Base-by-base conservation (phyloP, 1,140 invertebrate genomes). In the Trypoxylus dichotomus region DNA sequence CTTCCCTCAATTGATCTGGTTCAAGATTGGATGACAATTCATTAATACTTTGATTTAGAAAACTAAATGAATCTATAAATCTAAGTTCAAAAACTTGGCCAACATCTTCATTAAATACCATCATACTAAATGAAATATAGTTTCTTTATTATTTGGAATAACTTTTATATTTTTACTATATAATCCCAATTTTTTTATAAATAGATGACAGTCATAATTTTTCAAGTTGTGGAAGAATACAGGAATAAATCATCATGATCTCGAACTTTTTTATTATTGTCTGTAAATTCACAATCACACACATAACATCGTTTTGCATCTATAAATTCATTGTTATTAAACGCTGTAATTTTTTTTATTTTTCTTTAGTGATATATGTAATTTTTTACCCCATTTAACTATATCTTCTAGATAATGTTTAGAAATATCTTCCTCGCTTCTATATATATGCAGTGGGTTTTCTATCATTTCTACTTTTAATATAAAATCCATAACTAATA, bases 21-120 rank as follows among this genome's bases (percentile, higher is more conserved):
- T 32, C 27, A 3, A 83, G 74, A 80, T 79, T 80, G 3, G 76
- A 80, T 10, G 81, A 60, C 71, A 84, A 79, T 78, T 80, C 79
- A 2, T 83, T n/a, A n/a, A n/a, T n/a, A n/a, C n/a, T n/a, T n/a
- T n/a, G n/a, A n/a, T n/a, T n/a, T n/a, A n/a, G n/a, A 60, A 83
- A 83, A 47, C 80, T 25, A 79, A 78, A 83, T 21, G 80, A 83
- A 77, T 84, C 82, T 10, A 84, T 81, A 58, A 84, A 83, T 77
- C 78, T 37, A 15, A 83, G 80, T 47, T 79, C 41, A 25, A 82
- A 58, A 58, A 58, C 54, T 58, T 58, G 54, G 15, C 42, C 15
- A 21, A 1, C 54, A 10, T 77, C 63, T 25, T 76, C 81, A 43
- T 72, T 63, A 37, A 37, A 47, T 19, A 83, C 60, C 21, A 37